These are phyloP conservation scores for Stegostoma tigrinum DNA, from an alignment of 2,113 vertebrate genomes.

Conservation along the genomic window DNA sequence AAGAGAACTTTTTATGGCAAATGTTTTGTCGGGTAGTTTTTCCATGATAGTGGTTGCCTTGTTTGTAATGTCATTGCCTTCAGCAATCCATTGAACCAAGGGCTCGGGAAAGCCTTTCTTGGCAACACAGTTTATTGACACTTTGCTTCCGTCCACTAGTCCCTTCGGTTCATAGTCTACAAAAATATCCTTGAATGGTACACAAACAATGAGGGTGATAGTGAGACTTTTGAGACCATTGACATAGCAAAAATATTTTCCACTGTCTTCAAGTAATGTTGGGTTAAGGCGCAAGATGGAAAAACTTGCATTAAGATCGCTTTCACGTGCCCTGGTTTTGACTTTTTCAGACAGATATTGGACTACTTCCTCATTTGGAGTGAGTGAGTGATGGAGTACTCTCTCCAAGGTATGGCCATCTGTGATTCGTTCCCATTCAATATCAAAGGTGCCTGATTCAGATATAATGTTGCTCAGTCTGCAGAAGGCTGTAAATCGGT, in stretches of 20 bases:
- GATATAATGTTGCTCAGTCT: neutral
- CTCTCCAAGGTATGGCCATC: neutral
- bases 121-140: slow-evolving; percentile 12
- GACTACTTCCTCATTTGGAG: slow-evolving; percentile 1
- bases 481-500: neutral
- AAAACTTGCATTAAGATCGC: slow-evolving; percentile 6
- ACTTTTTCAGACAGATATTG: slow-evolving; percentile 22
- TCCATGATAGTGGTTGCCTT: neutral
- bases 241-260: slow-evolving; percentile 24
- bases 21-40: neutral
- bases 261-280: neutral
- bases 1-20: neutral
- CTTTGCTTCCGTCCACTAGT: neutral
- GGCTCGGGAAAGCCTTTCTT: neutral
- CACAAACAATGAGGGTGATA: slow-evolving; percentile 10
- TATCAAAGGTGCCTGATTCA: neutral
- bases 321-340: slow-evolving; percentile 1
- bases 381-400: neutral
- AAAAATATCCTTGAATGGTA: slow-evolving; percentile 12
- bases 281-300: slow-evolving; percentile 16
- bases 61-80: neutral
- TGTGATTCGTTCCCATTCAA: slow-evolving; percentile 2
- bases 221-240: neutral
- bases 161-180: slow-evolving; percentile 11
- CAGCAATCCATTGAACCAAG: slow-evolving; percentile 1